Evolutionary conservation across 2,888 invertebrate species (phyloP), one percentile per base, ranked within the genome.

Genomic region (Dryadula phaetusa): DNA sequence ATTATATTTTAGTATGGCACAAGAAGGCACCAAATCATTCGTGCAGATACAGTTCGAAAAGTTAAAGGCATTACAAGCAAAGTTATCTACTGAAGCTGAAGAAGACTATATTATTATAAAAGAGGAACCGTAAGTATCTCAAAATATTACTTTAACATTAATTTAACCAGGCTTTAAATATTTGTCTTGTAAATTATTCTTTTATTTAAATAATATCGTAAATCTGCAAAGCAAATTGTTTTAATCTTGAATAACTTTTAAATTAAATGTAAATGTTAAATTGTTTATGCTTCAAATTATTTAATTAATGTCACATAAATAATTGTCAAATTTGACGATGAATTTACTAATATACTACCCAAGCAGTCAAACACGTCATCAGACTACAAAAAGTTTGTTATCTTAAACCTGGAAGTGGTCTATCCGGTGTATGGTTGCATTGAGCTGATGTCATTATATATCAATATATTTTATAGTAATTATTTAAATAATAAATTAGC

Each of bases 1-100:
- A n/a, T 47, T 47, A 34, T 60, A 56, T 60, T 62, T 44, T 47
- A 71, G 71, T 8, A 71, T 71, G 71, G 71, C 58, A 53, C 83
- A 88, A 67, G 85, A 82, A 72, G 81, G 81, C 37, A 87, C 88
- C 14, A 91, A 92, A 77, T 89, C 90, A 5, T 89, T 83, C 70
- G 78, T 90, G 28, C 88, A 91, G 74, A 78, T 87, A 69, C 90
- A 92, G 79, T 81, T 86, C 71, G 92, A 88, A 42, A 83, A 86
- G 71, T 78, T 92, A 8, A 88, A 90, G 72, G 78, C 82, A n/a
- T 77, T 91, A 56, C 84, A 83, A 75, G 89, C 86, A 6, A 90
- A 92, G 76, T 77, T 92, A 0, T 80, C 84, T 0, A 82, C 83
- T 0, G 86, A 84, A 44, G 82, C 77, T 1, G 84, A 84, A 56